Evolutionary conservation across 2,888 invertebrate genomes (phyloP).

Genomic region (Molorchus minor): DNA sequence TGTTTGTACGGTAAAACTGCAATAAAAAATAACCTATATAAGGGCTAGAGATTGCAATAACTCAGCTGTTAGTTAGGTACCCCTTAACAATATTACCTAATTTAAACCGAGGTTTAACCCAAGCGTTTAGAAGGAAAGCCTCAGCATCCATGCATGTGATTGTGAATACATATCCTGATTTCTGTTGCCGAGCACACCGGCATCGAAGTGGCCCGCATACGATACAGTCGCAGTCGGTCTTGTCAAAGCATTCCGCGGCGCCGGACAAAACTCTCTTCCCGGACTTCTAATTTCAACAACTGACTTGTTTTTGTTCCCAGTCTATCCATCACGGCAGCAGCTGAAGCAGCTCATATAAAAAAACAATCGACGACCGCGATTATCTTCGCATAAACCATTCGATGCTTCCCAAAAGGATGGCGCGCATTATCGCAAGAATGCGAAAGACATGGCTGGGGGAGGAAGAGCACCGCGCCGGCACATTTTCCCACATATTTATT

Average conservation of each 20-base stretch:
- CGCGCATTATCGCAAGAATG: constrained; percentile 24
- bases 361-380: constrained; percentile 49
- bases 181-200: constrained; percentile 19
- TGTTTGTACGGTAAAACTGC: too few relatives aligned
- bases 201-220: constrained; percentile 40
- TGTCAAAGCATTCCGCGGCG: constrained; percentile 58
- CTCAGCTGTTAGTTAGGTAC: too few relatives aligned
- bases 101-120: constrained; percentile 33
- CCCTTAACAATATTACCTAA: too few relatives aligned
- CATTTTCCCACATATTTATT: constrained; percentile 32
- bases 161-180: constrained; percentile 29
- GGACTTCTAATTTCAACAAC: constrained; percentile 62
- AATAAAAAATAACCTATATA: too few relatives aligned
- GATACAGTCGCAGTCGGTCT: constrained; percentile 54
- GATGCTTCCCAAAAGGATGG: constrained; percentile 30
- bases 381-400: constrained; percentile 42
- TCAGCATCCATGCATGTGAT: constrained; percentile 19
- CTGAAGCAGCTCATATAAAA: constrained; percentile 34
- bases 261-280: constrained; percentile 56
- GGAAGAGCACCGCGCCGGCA: constrained; percentile 26
- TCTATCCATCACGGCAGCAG: constrained; percentile 47
- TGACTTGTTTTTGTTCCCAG: constrained; percentile 60
- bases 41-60: too few relatives aligned
- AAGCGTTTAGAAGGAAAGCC: constrained; percentile 22
- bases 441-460: constrained; percentile 1